Conservation (phyloP, 2,888 invertebrate species). For the Gymnocheta viridis region DNA sequence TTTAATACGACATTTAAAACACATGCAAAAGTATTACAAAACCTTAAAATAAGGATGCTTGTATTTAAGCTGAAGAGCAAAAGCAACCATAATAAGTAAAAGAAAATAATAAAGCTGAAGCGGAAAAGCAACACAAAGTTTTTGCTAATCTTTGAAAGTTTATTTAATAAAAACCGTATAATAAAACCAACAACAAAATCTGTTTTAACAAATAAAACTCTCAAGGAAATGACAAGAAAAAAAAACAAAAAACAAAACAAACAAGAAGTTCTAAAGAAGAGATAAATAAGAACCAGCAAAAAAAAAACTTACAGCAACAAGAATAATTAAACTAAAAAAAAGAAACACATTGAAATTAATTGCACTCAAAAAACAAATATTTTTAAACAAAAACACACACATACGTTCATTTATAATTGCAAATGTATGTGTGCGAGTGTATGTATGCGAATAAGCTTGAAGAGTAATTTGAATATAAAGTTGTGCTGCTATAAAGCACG, state of each 20-base stretch:
- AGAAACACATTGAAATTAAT: conserved; percentile 64
- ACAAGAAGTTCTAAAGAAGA: conserved; percentile 39
- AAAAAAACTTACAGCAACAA: conserved; percentile 49
- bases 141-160: conserved; percentile 67
- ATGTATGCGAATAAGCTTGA: not conserved
- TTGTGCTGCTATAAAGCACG: conserved; percentile 1
- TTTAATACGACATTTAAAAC: no score
- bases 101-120: not conserved
- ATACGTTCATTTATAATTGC: not conserved
- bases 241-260: conserved; percentile 10
- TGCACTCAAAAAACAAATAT: conserved; percentile 58
- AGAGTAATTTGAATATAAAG: not conserved
- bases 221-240: no score
- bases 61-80: conserved; percentile 26
- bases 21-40: conserved; percentile 9
- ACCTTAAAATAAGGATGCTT: not conserved
- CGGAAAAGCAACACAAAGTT: conserved; percentile 32
- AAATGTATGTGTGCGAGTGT: not conserved
- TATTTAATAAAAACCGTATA: conserved; percentile 68
- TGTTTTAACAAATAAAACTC: conserved; percentile 29
- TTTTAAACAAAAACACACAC: conserved; percentile 12
- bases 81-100: not conserved
- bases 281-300: conserved; percentile 40
- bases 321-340: conserved; percentile 5
- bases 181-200: conserved; percentile 60